Percentiles rank a stretch among this genome's conserved stretches.
Conservation (phyloP, 2,888 invertebrate genomes). For the Amphipoea lucens region DNA sequence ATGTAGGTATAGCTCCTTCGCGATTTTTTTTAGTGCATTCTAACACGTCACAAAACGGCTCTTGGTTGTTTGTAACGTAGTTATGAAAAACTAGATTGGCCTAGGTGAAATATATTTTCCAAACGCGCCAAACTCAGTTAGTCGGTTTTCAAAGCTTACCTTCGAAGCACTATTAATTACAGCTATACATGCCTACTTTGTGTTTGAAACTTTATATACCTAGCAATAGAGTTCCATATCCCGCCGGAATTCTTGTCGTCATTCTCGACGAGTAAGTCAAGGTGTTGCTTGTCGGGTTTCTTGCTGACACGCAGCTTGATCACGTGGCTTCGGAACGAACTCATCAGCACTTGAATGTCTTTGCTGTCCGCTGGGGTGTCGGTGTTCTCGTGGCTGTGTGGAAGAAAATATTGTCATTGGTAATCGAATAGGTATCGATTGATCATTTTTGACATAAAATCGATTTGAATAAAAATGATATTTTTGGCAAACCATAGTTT, state of each 20-base stretch:
- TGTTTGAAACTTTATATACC: conserved; percentile 84
- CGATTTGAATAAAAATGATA: not conserved
- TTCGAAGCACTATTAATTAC: not conserved
- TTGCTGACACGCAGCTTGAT: conserved; percentile 97
- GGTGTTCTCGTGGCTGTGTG: conserved; percentile 93
- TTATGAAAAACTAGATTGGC: not conserved
- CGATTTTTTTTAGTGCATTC: not conserved
- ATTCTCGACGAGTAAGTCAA: conserved; percentile 96
- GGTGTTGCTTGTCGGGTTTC: conserved; percentile 95
- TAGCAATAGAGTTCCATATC: conserved; percentile 98
- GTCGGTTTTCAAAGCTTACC: not conserved
- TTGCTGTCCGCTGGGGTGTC: conserved; percentile 93
- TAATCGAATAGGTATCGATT: not conserved
- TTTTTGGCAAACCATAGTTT: not conserved
- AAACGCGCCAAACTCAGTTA: not conserved
- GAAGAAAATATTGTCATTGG: conserved; percentile 1
- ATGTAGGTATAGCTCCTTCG: not conserved
- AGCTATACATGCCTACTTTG: not conserved
- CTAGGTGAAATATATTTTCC: not conserved
- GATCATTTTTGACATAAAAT: no score
- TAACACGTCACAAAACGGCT: not conserved
- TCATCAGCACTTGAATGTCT: conserved; percentile 95
- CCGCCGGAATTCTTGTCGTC: conserved; percentile 92
- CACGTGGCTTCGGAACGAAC: conserved; percentile 96
- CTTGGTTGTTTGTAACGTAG: no score